phyloP scores from a whole-genome alignment of 2,888 invertebrate species.

The Tribolium freemani region DNA sequence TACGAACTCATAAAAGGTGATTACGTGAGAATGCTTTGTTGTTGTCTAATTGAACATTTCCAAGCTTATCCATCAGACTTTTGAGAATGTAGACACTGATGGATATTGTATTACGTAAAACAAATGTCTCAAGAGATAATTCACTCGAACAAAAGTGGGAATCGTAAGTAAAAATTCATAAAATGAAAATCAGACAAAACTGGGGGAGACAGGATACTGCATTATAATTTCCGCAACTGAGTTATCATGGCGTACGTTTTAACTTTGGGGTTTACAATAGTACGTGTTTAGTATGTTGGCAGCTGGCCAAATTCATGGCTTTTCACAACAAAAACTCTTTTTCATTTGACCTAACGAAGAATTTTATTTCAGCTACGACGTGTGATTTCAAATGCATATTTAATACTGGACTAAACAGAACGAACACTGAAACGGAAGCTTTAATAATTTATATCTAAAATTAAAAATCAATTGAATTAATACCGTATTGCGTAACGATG shows the following conservation, averaged over 20 bases:
- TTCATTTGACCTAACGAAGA: slow-evolving; percentile 3
- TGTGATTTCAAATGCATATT: neutral
- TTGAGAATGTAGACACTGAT: neutral
- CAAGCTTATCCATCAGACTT: neutral
- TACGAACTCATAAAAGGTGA: slow-evolving; percentile 15
- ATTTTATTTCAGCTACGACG: slow-evolving; percentile 1
- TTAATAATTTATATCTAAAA: neutral
- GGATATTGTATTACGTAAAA: neutral
- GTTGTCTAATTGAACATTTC: neutral
- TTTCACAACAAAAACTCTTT: slow-evolving; percentile 8
- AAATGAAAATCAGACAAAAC: slow-evolving; percentile 11
- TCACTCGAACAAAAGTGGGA: neutral
- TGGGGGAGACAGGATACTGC: slow-evolving; percentile 17
- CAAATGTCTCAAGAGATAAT: neutral
- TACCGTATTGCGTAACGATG: too few relatives aligned
- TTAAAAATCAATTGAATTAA: neutral
- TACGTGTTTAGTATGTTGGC: slow-evolving; percentile 33
- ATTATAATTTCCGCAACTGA: slow-evolving; percentile 28
- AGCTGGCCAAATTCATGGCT: slow-evolving; percentile 20
- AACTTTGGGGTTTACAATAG: slow-evolving; percentile 19
- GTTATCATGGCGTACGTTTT: slow-evolving; percentile 18
- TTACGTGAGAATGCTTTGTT: slow-evolving; percentile 5
- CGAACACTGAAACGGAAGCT: neutral
- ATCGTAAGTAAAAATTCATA: slow-evolving; percentile 8
- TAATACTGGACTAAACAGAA: neutral